Evolutionary conservation across 1,140 invertebrate genomes (phyloP), one percentile per base, ranked within the genome.

Genomic region (Bombus difficillimus): DNA sequence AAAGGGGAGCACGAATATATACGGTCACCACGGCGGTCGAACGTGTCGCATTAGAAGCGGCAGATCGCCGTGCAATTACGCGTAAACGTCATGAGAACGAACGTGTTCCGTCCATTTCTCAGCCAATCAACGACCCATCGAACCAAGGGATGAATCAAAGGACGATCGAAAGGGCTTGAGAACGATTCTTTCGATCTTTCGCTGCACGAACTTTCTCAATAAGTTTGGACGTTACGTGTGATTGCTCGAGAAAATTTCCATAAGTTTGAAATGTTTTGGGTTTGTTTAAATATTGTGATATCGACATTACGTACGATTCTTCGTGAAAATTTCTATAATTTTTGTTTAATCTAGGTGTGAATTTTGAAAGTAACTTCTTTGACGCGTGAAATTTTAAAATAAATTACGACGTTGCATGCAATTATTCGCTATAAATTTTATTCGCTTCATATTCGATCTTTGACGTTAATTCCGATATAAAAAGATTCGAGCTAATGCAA

Each of bases 21-120:
- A 41, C 37, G 37, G 53, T 3, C 25, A 37, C 53, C 57, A 0
- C 6, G 37, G 43, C 76, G 69, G 73, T 88, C 59, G 85, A 86
- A 83, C 81, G 78, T 86, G 78, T 72, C 66, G 66, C 37, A 77
- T 77, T 76, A 39, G 37, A 15, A 86, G 34, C 75, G 62, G 82
- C 43, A 86, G 43, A 32, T 78, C 72, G 43, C 39, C 37, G 53
- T 3, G 53, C 53, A 59, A 75, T 86, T 68, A 84, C 13, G 37
- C 37, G 37, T 13, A 25, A 13, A 8, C 15, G 15, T n/a, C 28
- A n/a, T n/a, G 71, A 28, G 47, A 37, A 75, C 43, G 41, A 74
- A 53, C 47, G 73, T 28, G 47, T 57, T 47, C 6, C 73, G 15
- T 76, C 53, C 47, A 39, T 76, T 25, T 39, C 34, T 76, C 34